A percentile compares a stretch with the other conserved stretches of the same genome.
Conservation (phyloP, 2,888 invertebrate species). For the Marasmarcha lunaedactyla region DNA sequence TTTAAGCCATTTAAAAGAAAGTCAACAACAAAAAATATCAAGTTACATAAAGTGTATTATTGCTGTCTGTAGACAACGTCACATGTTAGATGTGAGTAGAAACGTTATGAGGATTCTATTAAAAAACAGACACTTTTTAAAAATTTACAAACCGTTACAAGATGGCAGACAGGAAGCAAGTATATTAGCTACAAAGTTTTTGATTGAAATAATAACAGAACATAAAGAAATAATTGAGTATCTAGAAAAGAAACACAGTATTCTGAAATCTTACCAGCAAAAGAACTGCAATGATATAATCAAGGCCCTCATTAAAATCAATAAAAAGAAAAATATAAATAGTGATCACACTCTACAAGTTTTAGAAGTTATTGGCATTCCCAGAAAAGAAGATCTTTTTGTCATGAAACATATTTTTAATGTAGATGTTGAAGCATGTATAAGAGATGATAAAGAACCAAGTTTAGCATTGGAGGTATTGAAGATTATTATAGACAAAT, state of each 20-base stretch:
- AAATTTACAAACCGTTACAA: conserved; percentile 44
- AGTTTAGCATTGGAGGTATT: conserved; percentile 63
- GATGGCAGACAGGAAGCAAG: conserved; percentile 29
- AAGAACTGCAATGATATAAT: conserved; percentile 63
- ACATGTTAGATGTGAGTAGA: conserved; percentile 36
- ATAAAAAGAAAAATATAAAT: conserved; percentile 38
- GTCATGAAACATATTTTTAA: conserved; percentile 50
- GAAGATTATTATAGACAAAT: conserved; percentile 51
- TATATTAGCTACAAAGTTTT: conserved; percentile 38
- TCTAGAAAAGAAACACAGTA: conserved; percentile 34
- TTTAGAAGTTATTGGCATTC: conserved; percentile 47
- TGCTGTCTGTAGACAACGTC: conserved; percentile 32
- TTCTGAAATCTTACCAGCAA: conserved; percentile 61
- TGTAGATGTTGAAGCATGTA: conserved; percentile 34
- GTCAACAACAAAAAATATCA: conserved; percentile 31
- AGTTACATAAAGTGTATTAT: conserved; percentile 40
- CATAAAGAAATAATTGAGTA: conserved; percentile 36
- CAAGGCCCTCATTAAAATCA: conserved; percentile 56
- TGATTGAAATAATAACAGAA: conserved; percentile 34
- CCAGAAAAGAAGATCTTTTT: conserved; percentile 42
- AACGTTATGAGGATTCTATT: conserved; percentile 37
- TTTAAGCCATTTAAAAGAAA: conserved; percentile 30
- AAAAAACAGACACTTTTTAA: conserved; percentile 47
- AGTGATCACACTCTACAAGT: conserved; percentile 43
- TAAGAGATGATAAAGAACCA: conserved; percentile 57